These are phyloP conservation scores for Larimichthys crocea DNA, from an alignment of 2,113 vertebrate species.

Conservation along the genomic window DNA sequence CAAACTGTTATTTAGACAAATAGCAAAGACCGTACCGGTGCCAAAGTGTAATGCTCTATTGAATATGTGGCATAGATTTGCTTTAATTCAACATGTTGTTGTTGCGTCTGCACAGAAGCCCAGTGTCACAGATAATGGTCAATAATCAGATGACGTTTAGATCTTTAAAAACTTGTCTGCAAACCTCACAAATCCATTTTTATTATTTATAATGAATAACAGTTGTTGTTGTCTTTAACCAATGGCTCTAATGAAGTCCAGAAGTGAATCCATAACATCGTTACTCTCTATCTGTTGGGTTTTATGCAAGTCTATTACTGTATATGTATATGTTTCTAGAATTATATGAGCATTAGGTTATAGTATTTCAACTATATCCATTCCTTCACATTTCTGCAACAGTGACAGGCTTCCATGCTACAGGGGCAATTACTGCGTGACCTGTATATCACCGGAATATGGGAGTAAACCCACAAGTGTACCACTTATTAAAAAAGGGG, in stretches of 20 bases:
- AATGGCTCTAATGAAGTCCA: background rate
- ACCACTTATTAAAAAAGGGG: background rate
- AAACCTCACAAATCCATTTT: background rate
- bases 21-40: background rate
- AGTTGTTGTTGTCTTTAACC: background rate
- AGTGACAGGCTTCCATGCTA: background rate
- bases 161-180: background rate
- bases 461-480: background rate
- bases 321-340: background rate
- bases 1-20: background rate
- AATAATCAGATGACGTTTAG: background rate
- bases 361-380: background rate
- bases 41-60: background rate
- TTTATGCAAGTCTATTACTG: background rate
- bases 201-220: background rate
- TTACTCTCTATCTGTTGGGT: background rate
- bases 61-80: background rate
- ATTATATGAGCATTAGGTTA: background rate
- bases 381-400: constrained; percentile 7
- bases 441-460: background rate
- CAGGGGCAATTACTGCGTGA: background rate
- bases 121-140: background rate
- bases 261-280: background rate
- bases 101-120: background rate
- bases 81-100: background rate